Evolutionary conservation across 2,797 vertebrate genomes (phyloP), one percentile per base, ranked within the genome.

Genomic region (Tragopan temminckii): DNA sequence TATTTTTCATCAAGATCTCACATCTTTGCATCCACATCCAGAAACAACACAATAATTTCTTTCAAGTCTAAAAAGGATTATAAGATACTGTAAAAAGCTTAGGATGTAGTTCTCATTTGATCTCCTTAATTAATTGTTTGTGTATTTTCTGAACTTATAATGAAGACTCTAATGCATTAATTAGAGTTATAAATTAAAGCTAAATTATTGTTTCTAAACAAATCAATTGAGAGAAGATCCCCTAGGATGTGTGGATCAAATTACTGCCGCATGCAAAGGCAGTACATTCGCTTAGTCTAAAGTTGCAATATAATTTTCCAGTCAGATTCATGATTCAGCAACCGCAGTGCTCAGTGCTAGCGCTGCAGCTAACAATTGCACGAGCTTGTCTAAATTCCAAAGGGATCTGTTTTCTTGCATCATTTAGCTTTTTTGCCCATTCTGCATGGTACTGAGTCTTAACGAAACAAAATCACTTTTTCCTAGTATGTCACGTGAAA

Each of bases 241-340:
- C 92, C 55, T 80, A 89, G 64, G 88, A 96, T 94, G 89, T 93
- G 58, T 86, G 85, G 90, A 84, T 97, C 88, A 79, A 87, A 93
- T 97, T 97, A 94, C 95, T 91, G 95, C 85, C 79, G 94, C 79
- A 83, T 66, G 52, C 66, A 89, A 95, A 96, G 91, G 94, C 67
- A 90, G 93, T 75, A 85, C 83, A 77, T 94, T 94, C 97, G 97
- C 97, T 97, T 95, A 98, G 94, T 97, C 93, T 90, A 69, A 96
- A 95, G 92, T 97, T 97, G 95, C 72, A 67, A 63, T 74, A 92
- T 63, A 93, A 76, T 91, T 93, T 91, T 79, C 93, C 89, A 94
- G 69, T 86, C 93, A 95, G 84, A 95, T 42, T 95, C 97, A 95
- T 98, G 97, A 98, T 91, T 97, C 97, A 98, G 97, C 97, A 97